These are phyloP conservation scores for Cyprinella venusta DNA, from an alignment of 2,797 vertebrate genomes.

Conservation along the genomic window DNA sequence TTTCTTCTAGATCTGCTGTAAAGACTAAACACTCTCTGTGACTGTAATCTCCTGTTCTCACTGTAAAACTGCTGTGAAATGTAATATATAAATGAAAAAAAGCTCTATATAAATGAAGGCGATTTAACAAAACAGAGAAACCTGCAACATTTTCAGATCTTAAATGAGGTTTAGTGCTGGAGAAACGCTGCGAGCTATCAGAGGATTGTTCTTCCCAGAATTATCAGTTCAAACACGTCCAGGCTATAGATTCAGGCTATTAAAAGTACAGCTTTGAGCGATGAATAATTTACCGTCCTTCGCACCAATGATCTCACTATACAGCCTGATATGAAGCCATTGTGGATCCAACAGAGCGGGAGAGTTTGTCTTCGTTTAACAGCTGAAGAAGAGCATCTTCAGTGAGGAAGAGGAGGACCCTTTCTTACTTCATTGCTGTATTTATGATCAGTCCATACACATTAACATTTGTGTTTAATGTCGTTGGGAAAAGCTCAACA, in stretches of 20 bases:
- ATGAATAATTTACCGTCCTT: slow-evolving; percentile 39
- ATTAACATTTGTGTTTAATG: slow-evolving; percentile 26
- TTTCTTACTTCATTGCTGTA: neutral
- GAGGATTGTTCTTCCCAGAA: neutral
- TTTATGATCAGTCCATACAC: slow-evolving; percentile 1
- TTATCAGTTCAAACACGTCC: neutral
- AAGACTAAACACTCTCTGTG: too few species aligned
- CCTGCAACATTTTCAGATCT: too few species aligned
- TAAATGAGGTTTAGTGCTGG: too few species aligned
- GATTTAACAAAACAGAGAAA: neutral
- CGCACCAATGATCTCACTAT: slow-evolving; percentile 13
- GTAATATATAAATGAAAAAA: too few species aligned
- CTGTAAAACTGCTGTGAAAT: too few species aligned
- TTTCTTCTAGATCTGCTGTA: too few species aligned
- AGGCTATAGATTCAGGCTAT: neutral
- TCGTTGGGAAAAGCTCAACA: slow-evolving; percentile 19
- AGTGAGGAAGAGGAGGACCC: neutral
- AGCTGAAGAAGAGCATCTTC: neutral
- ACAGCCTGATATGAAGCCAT: slow-evolving; percentile 15
- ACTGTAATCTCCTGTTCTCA: too few species aligned
- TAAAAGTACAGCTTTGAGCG: slow-evolving; percentile 11
- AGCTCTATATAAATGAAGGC: too few species aligned
- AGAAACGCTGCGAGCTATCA: neutral
- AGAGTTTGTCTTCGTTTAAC: neutral
- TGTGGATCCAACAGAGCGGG: slow-evolving; percentile 42